Conservation (phyloP, 1,140 invertebrate genomes). For the Hycleus phaleratus region DNA sequence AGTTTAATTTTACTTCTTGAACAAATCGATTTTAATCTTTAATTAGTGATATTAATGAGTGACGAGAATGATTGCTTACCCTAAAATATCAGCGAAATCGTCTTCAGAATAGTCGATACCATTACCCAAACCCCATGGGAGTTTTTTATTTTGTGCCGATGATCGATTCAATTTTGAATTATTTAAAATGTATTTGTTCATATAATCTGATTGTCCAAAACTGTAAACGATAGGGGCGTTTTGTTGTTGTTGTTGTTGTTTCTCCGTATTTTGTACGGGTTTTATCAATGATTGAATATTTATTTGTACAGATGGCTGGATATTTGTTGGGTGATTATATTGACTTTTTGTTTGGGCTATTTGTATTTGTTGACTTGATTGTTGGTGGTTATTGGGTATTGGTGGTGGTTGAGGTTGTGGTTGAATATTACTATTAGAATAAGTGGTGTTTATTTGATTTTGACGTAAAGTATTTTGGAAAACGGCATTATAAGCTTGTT, state of each 20-base stretch:
- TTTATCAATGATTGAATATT: constrained; percentile 36
- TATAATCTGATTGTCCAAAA: constrained; percentile 37
- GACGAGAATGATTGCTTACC: constrained; percentile 39
- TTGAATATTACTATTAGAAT: background rate
- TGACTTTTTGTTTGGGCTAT: constrained; percentile 2
- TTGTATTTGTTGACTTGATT: background rate
- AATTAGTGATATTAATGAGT: constrained; percentile 20
- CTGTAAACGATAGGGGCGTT: constrained; percentile 37
- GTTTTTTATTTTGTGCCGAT: constrained; percentile 25
- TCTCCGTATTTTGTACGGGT: constrained; percentile 29
- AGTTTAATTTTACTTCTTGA: constrained; percentile 36
- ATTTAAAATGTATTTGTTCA: constrained; percentile 28
- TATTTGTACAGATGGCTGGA: constrained; percentile 31
- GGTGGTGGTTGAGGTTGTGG: constrained; percentile 11
- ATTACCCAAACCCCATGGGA: constrained; percentile 32
- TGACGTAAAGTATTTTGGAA: constrained; percentile 5
- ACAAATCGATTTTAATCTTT: constrained; percentile 16
- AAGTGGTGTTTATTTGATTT: background rate
- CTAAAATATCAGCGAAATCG: constrained; percentile 51
- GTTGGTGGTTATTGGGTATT: constrained; percentile 5
- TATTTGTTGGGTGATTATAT: background rate
- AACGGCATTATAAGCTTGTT: constrained; percentile 25
- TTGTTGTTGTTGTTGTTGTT: constrained; percentile 27
- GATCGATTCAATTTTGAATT: too few relatives aligned
- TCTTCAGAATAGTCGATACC: constrained; percentile 44